Percentiles rank a stretch among this genome's conserved stretches.
Conservation (phyloP, 1,140 invertebrate species). For the Metopolophium dirhodum region DNA sequence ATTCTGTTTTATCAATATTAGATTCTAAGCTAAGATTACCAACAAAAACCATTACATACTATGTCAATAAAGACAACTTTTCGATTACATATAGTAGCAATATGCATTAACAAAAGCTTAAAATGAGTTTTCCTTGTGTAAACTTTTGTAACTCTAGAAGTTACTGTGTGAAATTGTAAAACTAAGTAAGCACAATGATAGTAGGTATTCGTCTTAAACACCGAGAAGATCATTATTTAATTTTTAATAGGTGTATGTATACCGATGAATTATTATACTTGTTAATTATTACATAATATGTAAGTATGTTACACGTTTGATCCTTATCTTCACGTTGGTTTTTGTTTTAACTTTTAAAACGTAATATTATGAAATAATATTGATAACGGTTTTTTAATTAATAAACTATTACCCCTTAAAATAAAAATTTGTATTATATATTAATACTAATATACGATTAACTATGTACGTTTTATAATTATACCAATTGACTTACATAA, state of each 20-base stretch:
- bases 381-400: neutral
- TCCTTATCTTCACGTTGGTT: neutral
- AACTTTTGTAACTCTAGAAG: neutral
- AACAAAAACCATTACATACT: conserved; percentile 20
- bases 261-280: neutral
- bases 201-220: neutral
- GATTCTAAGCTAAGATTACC: neutral
- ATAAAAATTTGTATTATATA: neutral
- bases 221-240: too few relatives aligned
- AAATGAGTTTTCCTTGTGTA: conserved; percentile 17
- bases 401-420: too few relatives aligned
- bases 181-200: neutral
- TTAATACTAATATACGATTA: neutral
- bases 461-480: neutral
- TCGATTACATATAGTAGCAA: neutral
- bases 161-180: neutral
- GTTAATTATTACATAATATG: neutral
- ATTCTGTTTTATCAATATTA: conserved; percentile 1
- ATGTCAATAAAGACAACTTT: conserved; percentile 34
- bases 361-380: too few relatives aligned
- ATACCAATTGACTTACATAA: neutral
- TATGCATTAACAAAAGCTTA: neutral
- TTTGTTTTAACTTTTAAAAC: neutral
- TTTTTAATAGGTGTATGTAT: neutral
- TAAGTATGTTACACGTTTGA: neutral